Evolutionary conservation across 2,797 vertebrate species (phyloP), one percentile per base, ranked within the genome.

Genomic region (Arrhamphus sclerolepis): DNA sequence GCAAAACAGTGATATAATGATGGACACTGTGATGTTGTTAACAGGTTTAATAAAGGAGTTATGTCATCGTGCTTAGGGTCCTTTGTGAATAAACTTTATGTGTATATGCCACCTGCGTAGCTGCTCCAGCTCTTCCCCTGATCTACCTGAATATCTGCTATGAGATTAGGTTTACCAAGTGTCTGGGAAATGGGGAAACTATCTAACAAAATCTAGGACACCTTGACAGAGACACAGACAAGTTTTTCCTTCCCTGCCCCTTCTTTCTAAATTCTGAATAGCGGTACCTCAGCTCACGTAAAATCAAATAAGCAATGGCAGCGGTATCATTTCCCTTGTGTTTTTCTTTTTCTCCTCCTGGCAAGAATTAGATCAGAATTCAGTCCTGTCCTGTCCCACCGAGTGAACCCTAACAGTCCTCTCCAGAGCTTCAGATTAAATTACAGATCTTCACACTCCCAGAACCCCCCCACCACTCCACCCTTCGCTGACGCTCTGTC

Each of bases 381-480:
- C 58, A 55, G 61, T 53, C 69, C 31, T 54, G 55, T 74, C 70
- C 62, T 83, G 68, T 84, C 72, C 75, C 58, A 19, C 51, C 49
- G 82, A 85, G 84, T 88, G 80, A 84, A 75, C 75, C 78, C 75
- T 70, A 77, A 75, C 70, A 62, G 74, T 62, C 42, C 79, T 83
- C 86, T 87, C 80, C 70, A 46, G 82, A 87, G 77, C 61, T 75
- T 82, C 75, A 86, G 80, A 90, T 91, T 91, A 87, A 91, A 89
- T 90, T 86, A 89, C 84, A 85, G 62, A 87, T 85, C 75, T 78
- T 78, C 85, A 60, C 43, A 65, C 79, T 82, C 81, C 68, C 70
- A 75, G 67, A 87, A 66, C 56, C 72, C 76, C n/a, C 70, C 70
- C 34, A 40, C 21, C 48, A 34, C 31, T 34, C 22, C 49, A 31